A percentile compares a stretch with the other conserved stretches of the same genome.
phyloP scores from a whole-genome alignment of 2,113 vertebrate species.

The Petaurus breviceps region DNA sequence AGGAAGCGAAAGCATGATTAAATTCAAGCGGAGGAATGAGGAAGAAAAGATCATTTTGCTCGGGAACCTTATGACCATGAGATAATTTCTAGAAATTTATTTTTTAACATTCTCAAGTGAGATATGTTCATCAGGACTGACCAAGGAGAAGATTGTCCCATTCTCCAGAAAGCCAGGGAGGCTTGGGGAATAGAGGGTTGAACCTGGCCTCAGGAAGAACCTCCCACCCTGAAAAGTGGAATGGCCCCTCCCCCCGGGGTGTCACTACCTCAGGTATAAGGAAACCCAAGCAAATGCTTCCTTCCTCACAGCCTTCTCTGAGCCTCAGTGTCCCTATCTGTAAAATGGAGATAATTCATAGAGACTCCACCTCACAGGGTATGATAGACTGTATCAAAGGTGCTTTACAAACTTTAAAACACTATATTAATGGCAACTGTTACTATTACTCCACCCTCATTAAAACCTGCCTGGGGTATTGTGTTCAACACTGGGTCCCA shows the following conservation, averaged over 20 bases:
- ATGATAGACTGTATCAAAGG: background rate
- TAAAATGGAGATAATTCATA: background rate
- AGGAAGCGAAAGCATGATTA: background rate
- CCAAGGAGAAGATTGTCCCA: background rate
- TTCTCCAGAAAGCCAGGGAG: background rate
- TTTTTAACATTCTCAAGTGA: background rate
- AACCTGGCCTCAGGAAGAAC: background rate
- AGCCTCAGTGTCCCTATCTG: background rate
- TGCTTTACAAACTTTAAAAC: background rate
- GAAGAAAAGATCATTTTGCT: background rate
- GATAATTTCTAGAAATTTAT: background rate
- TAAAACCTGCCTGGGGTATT: background rate
- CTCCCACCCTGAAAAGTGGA: background rate
- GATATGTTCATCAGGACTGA: background rate
- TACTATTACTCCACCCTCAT: background rate
- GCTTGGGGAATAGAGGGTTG: background rate
- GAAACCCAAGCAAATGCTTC: background rate
- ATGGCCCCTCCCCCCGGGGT: background rate
- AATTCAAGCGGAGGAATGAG: background rate
- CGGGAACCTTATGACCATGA: constrained; percentile 53
- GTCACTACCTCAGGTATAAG: too few species aligned
- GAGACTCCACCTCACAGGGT: background rate
- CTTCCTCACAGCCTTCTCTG: background rate
- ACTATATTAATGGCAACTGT: background rate
- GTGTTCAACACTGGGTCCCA: background rate